Base-by-base conservation (phyloP, 2,888 invertebrate species). In the Tethea ocularis region DNA sequence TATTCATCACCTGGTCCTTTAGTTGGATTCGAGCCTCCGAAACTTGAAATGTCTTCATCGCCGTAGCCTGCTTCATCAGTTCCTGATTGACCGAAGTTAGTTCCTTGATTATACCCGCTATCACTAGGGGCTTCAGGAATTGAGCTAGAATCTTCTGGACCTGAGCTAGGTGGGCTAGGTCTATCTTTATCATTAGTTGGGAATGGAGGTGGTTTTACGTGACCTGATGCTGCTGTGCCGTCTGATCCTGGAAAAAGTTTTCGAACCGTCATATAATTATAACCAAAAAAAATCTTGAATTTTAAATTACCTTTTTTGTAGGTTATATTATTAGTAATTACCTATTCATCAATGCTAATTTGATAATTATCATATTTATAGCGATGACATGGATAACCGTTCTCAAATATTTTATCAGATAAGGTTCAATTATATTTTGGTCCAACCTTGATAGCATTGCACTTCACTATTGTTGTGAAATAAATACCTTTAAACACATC, bases 181-280 rank as follows among this genome's bases (percentile, higher is more conserved):
- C 84, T 78, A 6, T 88, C 88, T 65, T 83, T 81, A 15, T 91
- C 90, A 57, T 82, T 75, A n/a, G 68, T 66, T 38, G 88, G 83
- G 72, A 89, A 93, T 2, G 91, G 91, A 15, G 91, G 89, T 22
- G 94, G 94, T 71, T 94, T 94, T 7, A 93, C 89, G 70, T 94
- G 94, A 0, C 94, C 94, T 67, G 94, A 94, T 29, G 94, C 94
- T 38, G 94, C 94, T 6, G 94, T 93, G 33, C 92, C 94, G 63
- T 93, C 93, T 20, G 93, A 93, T 33, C 90, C 91, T 89, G 74
- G 59, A 77, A 84, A 62, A 57, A 20, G 6, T 41, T 60, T 57
- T 29, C 11, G 10, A 36, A 29, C 46, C 20, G n/a, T 15, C 1
- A 51, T 20, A 11, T 22, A 24, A 52, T 33, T 33, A 7, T 33